Conservation (phyloP, 2,113 vertebrate genomes). For the Dromiciops gliroides region DNA sequence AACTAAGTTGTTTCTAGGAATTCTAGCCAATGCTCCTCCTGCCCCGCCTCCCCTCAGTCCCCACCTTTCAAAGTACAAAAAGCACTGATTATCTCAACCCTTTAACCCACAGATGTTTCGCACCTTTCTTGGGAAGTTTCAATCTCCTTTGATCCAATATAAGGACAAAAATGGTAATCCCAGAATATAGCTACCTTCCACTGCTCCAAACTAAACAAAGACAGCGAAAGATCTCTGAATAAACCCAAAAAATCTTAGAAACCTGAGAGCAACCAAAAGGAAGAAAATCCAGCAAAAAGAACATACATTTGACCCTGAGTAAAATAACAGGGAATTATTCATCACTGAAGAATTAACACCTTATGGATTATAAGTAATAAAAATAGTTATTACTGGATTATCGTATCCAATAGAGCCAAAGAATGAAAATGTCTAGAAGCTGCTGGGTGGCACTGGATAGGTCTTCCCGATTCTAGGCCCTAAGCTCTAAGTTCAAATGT, state of each 20-base stretch:
- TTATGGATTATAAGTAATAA: slow-evolving; percentile 71
- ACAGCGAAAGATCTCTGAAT: background rate
- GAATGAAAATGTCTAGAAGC: slow-evolving; percentile 3
- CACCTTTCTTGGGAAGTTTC: background rate
- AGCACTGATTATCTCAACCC: background rate
- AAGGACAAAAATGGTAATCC: background rate
- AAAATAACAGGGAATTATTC: slow-evolving; percentile 64
- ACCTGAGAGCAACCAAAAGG: background rate
- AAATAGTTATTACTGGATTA: slow-evolving; percentile 69
- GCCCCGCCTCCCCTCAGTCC: no score
- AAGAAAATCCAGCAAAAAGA: slow-evolving; percentile 46
- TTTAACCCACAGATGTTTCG: background rate
- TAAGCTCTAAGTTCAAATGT: background rate
- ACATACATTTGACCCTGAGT: slow-evolving; percentile 63
- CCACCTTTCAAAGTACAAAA: background rate
- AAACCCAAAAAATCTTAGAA: slow-evolving; percentile 24
- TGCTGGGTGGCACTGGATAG: background rate
- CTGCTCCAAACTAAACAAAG: background rate
- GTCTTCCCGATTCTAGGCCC: no score
- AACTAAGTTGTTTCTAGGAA: background rate
- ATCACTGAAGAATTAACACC: slow-evolving; percentile 76
- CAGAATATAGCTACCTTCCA: background rate
- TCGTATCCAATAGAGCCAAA: slow-evolving; percentile 66
- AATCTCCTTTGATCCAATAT: background rate
- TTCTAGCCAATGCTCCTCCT: background rate